Conservation (phyloP, 2,797 vertebrate species). For the Merluccius polli region DNA sequence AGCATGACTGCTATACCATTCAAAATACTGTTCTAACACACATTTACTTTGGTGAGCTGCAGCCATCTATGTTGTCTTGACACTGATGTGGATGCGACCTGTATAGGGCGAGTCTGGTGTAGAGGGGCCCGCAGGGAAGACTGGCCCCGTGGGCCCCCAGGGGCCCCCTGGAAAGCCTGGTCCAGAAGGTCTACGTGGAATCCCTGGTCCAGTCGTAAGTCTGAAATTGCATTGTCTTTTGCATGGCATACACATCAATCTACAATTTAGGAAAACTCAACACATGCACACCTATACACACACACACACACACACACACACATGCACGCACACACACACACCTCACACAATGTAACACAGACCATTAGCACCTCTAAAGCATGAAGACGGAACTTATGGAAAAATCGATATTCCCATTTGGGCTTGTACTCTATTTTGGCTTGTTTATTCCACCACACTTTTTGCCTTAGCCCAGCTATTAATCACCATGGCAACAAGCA, state of each 20-base stretch:
- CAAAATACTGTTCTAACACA: neutral
- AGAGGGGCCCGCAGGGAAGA: conserved; percentile 93
- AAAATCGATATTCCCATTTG: conserved; percentile 66
- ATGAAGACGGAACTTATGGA: conserved; percentile 61
- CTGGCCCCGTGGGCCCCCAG: conserved; percentile 94
- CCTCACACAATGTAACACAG: conserved; percentile 8
- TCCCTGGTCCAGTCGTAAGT: conserved; percentile 95
- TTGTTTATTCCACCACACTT: conserved; percentile 64
- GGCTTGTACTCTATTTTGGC: conserved; percentile 50
- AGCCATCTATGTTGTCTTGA: neutral
- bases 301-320: conserved; percentile 8
- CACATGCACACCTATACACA: conserved; percentile 5
- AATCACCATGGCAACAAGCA: conserved; percentile 55
- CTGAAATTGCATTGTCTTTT: neutral
- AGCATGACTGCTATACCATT: no score
- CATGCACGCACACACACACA: conserved; percentile 20
- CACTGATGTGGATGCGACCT: neutral
- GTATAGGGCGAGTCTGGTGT: conserved; percentile 87
- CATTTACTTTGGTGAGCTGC: neutral
- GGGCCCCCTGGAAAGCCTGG: conserved; percentile 94
- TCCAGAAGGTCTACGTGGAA: conserved; percentile 93
- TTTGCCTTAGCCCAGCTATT: conserved; percentile 54
- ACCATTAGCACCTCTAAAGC: conserved; percentile 23
- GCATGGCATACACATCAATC: neutral
- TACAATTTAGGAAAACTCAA: conserved; percentile 7